Percentiles rank a stretch among this genome's conserved stretches.
Evolutionary conservation across 2,113 vertebrate species (phyloP).

Genomic region (Desmodus rotundus): DNA sequence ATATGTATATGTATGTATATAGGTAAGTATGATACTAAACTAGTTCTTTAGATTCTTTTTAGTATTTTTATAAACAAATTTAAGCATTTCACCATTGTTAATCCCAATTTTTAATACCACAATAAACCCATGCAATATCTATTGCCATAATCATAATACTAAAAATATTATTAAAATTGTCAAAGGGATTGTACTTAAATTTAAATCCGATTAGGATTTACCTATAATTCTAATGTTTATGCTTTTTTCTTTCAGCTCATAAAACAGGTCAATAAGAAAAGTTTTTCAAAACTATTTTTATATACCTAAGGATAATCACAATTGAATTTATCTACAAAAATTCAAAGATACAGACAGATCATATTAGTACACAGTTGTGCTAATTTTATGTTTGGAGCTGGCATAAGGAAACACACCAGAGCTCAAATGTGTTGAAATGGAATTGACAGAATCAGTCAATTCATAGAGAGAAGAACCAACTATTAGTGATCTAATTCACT

Average conservation of each 20-base stretch:
- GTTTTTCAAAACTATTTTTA: not conserved
- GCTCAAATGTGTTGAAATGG: not conserved
- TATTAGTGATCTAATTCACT: not conserved
- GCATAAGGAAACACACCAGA: not conserved
- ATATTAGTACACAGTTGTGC: not conserved
- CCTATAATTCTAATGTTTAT: conserved; percentile 17
- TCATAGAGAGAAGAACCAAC: not conserved
- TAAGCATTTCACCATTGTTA: not conserved
- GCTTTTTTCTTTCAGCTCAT: not conserved
- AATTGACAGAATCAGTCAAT: not conserved
- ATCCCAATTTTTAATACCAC: not conserved
- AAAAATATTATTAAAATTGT: not conserved
- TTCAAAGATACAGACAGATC: not conserved
- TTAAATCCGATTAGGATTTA: conserved; percentile 9
- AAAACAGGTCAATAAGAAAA: not conserved
- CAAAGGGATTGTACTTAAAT: conserved; percentile 12
- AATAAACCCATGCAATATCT: not conserved
- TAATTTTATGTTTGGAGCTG: not conserved
- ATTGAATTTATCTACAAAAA: not conserved
- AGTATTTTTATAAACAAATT: not conserved
- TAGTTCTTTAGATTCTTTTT: not conserved
- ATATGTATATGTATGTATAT: not conserved
- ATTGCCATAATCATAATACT: not conserved
- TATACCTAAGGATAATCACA: not conserved
- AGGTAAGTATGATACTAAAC: not conserved